These are phyloP conservation scores for Sepiola atlantica DNA, from an alignment of 2,888 invertebrate species.

Conservation along the genomic window DNA sequence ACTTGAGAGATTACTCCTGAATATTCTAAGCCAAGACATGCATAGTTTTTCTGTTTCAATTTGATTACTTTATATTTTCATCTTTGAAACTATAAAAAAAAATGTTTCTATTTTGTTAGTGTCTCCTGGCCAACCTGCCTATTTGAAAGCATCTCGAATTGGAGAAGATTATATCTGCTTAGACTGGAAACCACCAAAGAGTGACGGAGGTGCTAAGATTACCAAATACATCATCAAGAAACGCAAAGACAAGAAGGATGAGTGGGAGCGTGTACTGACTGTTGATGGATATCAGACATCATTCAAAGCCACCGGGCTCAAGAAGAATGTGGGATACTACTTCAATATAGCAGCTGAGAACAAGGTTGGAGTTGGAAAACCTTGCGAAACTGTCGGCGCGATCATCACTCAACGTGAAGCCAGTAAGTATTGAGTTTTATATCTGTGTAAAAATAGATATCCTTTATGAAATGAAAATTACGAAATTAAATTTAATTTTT, in stretches of 20 bases:
- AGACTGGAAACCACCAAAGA: conserved; percentile 60
- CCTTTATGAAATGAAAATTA: background rate
- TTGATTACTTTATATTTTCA: background rate
- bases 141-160: conserved; percentile 56
- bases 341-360: conserved; percentile 74
- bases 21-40: background rate
- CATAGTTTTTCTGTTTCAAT: background rate
- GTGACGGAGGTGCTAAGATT: conserved; percentile 63
- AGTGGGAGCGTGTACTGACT: conserved; percentile 87
- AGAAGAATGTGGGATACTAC: conserved; percentile 70
- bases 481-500: too few relatives aligned
- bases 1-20: too few relatives aligned
- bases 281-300: conserved; percentile 81
- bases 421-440: conserved; percentile 35
- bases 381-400: conserved; percentile 63
- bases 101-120: conserved; percentile 6
- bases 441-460: background rate
- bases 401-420: conserved; percentile 41
- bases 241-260: conserved; percentile 53
- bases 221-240: conserved; percentile 60
- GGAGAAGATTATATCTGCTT: conserved; percentile 57
- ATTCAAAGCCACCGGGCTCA: conserved; percentile 71
- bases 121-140: conserved; percentile 58
- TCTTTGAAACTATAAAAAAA: background rate
- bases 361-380: conserved; percentile 72